Evolutionary conservation across 2,888 invertebrate genomes (phyloP), one percentile per base, ranked within the genome.

Genomic region (Coleophora flavipennella): DNA sequence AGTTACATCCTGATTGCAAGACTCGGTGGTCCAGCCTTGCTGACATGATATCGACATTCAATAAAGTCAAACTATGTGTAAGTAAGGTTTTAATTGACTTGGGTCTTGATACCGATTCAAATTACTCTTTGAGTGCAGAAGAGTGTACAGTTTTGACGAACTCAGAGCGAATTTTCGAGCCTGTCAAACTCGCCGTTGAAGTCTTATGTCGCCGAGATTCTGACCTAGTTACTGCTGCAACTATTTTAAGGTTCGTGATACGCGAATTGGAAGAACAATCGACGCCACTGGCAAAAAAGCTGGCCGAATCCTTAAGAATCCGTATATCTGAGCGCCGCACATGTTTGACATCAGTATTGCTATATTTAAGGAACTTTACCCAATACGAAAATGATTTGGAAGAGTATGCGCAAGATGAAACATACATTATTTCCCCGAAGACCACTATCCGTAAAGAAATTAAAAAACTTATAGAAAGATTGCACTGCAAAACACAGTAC

Each of bases 1-100:
- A 42, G 13, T 11, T 45, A 33, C 32, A 38, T 31, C 40, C 40
- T 33, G 41, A 44, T 38, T 44, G 44, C 31, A 44, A 44, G 13
- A 42, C 41, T 8, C 41, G 44, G n/a, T 43, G 39, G 40, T 45
- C 42, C 13, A 43, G 40, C 37, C 43, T 41, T 13, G 33, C 35
- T 13, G 35, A 34, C 33, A 42, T 42, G 36, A 42, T 40, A 12
- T 38, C 13, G 20, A 40, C 42, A 44, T 48, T 44, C 36, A 34
- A 35, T 29, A 28, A 34, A 51, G 10, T 51, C 13, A 51, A 51
- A 34, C 44, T 35, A 27, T 48, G 46, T 43, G 40, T 48, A 13
- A 25, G 39, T 35, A 53, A 53, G 38, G 40, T 46, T 25, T 42
- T 53, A 20, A 45, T 52, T 35, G 48, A 48, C 39, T 13, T 51